Conservation (phyloP, 2,113 vertebrate genomes). For the Dascyllus trimaculatus region DNA sequence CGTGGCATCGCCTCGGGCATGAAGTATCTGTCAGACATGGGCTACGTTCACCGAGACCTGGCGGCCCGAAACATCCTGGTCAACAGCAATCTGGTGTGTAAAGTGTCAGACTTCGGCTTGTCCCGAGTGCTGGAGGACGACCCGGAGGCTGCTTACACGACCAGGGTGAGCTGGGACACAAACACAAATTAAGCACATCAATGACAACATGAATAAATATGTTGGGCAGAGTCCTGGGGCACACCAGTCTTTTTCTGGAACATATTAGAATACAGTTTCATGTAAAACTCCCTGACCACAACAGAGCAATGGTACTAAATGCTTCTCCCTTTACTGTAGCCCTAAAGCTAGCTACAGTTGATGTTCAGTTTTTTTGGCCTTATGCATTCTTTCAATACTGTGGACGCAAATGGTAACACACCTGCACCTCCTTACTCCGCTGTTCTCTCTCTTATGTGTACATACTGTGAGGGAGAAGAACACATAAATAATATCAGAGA, state of each 20-base stretch:
- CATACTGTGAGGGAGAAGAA: background rate
- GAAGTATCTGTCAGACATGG: constrained; percentile 99
- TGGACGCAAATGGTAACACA: background rate
- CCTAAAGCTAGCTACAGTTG: background rate
- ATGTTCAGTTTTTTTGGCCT: background rate
- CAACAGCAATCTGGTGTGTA: constrained; percentile 98
- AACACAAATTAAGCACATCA: background rate
- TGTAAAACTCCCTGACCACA: background rate
- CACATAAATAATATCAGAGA: constrained; percentile 49
- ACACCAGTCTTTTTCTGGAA: background rate
- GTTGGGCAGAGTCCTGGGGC: background rate
- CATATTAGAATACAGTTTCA: background rate
- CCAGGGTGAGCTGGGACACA: constrained; percentile 80
- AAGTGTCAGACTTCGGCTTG: constrained; percentile 98
- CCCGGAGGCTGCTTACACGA: constrained; percentile 96
- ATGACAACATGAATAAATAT: constrained; percentile 4
- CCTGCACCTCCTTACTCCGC: background rate
- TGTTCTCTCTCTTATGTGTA: background rate
- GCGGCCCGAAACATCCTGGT: constrained; percentile 97
- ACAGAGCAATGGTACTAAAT: no score
- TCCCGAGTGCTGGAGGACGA: constrained; percentile 96
- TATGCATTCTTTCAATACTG: background rate
- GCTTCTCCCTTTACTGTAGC: background rate
- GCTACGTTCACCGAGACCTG: constrained; percentile 96
- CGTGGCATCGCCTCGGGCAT: constrained; percentile 97